phyloP scores from a whole-genome alignment of 2,797 vertebrate species.

The Gastrophryne carolinensis region DNA sequence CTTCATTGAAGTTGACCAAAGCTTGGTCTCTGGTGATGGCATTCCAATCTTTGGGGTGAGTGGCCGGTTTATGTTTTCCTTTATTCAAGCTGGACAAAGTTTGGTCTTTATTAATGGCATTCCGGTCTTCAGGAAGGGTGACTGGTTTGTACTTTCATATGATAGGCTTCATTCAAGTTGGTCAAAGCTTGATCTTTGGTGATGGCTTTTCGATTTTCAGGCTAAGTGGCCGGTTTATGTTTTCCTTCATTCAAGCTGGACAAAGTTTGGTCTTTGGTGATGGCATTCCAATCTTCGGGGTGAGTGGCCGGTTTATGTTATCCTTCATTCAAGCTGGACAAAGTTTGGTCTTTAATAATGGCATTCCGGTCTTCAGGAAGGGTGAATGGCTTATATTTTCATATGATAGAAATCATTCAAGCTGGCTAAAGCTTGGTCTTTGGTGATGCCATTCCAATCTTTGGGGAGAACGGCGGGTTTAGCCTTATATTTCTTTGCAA shows the following conservation, averaged over 20 bases:
- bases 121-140: too few species aligned
- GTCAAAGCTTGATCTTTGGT: neutral
- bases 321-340: fast-evolving
- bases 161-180: neutral
- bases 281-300: conserved; percentile 59
- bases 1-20: conserved; percentile 54
- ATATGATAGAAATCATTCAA: conserved; percentile 49
- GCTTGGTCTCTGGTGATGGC: conserved; percentile 54
- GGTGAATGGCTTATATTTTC: too few species aligned
- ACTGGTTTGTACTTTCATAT: too few species aligned
- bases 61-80: conserved; percentile 34
- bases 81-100: fast-evolving
- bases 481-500: conserved; percentile 58
- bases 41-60: conserved; percentile 63
- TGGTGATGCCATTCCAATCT: conserved; percentile 59
- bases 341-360: neutral
- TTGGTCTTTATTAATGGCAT: neutral
- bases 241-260: conserved; percentile 54
- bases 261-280: conserved; percentile 54
- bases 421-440: conserved; percentile 54
- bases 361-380: too few species aligned
- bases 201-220: neutral
- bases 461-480: conserved; percentile 59
- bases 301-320: conserved; percentile 54
- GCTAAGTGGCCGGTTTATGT: neutral